phyloP scores from a whole-genome alignment of 2,888 invertebrate species.

The Diplazon laetatorius region DNA sequence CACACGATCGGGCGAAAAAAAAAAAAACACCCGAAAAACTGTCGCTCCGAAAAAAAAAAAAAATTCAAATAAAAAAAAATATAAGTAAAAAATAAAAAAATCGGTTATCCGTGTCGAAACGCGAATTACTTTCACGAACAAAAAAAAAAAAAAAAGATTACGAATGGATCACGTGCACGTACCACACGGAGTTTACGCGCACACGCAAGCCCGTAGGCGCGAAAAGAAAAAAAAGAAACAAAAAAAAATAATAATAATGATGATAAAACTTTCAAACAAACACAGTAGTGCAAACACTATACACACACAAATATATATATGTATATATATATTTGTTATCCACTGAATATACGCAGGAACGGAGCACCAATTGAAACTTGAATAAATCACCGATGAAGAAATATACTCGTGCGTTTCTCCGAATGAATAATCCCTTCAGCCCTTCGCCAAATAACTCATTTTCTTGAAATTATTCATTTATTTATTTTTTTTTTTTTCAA shows the following conservation, averaged over 20 bases:
- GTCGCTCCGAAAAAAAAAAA: no score
- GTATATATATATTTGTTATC: conserved; percentile 9
- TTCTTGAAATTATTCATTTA: not conserved
- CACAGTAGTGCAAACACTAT: conserved; percentile 21
- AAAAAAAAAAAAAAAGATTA: no score
- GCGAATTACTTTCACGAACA: not conserved
- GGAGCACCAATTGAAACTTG: conserved; percentile 41
- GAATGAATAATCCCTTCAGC: not conserved
- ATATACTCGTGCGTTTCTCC: conserved; percentile 21
- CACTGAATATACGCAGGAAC: conserved; percentile 13
- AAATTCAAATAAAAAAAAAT: no score
- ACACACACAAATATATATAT: no score
- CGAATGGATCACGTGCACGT: not conserved
- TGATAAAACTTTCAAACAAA: conserved; percentile 23
- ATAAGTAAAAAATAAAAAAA: not conserved
- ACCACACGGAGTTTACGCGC: no score
- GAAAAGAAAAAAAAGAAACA: not conserved
- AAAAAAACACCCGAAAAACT: no score
- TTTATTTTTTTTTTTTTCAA: not conserved
- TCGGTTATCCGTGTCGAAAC: not conserved
- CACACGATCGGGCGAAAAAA: conserved; percentile 1
- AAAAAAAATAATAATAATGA: no score
- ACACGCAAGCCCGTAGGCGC: conserved; percentile 7
- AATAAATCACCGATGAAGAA: conserved; percentile 37
- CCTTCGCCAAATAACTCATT: not conserved